These are phyloP conservation scores for Cisticola juncidis DNA, from an alignment of 2,113 vertebrate genomes.

Conservation along the genomic window DNA sequence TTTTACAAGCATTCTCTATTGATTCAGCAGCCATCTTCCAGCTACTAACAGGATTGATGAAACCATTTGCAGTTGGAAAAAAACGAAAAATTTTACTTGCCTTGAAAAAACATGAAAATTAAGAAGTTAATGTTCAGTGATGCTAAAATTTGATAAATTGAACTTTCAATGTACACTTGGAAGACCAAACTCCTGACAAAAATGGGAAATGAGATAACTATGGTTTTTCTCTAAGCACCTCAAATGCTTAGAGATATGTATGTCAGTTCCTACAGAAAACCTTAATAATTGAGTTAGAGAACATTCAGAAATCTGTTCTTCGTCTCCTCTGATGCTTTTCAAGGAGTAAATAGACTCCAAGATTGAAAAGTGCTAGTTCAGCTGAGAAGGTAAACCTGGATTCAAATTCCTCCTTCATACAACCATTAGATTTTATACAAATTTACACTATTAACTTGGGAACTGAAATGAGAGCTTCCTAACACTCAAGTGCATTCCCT, in stretches of 20 bases:
- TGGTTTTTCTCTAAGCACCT: background rate
- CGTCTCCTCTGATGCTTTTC: background rate
- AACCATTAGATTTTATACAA: background rate
- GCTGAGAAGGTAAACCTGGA: background rate
- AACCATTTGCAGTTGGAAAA: background rate
- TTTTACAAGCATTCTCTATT: background rate
- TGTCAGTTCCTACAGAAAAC: background rate
- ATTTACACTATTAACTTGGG: background rate
- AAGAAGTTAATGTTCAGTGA: background rate
- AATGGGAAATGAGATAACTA: background rate
- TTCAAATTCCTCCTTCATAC: background rate
- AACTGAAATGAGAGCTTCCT: background rate
- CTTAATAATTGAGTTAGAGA: background rate
- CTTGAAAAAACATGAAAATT: background rate
- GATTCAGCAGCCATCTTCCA: background rate
- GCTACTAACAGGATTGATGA: background rate
- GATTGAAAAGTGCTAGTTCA: background rate
- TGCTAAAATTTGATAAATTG: background rate
- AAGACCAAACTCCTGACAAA: background rate
- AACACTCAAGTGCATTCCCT: background rate
- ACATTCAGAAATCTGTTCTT: background rate
- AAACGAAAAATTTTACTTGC: background rate
- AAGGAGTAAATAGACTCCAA: background rate
- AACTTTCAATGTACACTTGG: background rate
- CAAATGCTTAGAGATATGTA: background rate